Evolutionary conservation across 1,140 invertebrate genomes (phyloP), one percentile per base, ranked within the genome.

Genomic region (Lordiphosa mommai): DNA sequence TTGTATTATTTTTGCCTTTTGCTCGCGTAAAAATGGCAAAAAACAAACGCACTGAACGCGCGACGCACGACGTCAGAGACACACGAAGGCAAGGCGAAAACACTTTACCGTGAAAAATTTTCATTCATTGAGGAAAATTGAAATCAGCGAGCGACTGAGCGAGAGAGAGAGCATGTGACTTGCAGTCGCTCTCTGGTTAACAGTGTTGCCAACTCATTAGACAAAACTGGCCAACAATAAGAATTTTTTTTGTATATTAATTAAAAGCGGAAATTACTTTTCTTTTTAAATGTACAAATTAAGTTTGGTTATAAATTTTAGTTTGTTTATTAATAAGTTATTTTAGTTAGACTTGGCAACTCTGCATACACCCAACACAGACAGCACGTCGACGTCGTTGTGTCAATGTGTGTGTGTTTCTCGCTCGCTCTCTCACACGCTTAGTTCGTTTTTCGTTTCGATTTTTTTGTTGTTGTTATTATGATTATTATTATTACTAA

Each of bases 41-140:
- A 27, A 17, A 32, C 43, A 12, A 14, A 17, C n/a, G 23, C 41
- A 10, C 6, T 17, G 12, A 33, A n/a, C 41, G 53, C 41, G 53
- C 59, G 44, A 60, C 37, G 32, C 59, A 64, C 61, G 49, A 77
- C 68, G 51, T 58, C 48, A 61, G 72, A 60, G 73, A 67, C 16
- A 63, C 47, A 66, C 67, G 58, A 77, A 38, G 57, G 44, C 61
- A 57, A 76, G 66, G 50, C 38, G 38, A 79, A 56, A 58, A 50
- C 52, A 71, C 50, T 71, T 72, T 72, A 69, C 79, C 77, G 77
- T 84, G 77, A 84, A 84, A 84, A 84, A 71, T 84, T 82, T 84
- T 84, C 77, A 79, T 79, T 79, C 74, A 84, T 84, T 84, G 79
- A 84, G 72, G 77, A 84, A 84, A 84, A 84, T 77, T 85, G 57